Base-by-base conservation (phyloP, 1,140 invertebrate genomes). In the Drosophila neocordata region DNA sequence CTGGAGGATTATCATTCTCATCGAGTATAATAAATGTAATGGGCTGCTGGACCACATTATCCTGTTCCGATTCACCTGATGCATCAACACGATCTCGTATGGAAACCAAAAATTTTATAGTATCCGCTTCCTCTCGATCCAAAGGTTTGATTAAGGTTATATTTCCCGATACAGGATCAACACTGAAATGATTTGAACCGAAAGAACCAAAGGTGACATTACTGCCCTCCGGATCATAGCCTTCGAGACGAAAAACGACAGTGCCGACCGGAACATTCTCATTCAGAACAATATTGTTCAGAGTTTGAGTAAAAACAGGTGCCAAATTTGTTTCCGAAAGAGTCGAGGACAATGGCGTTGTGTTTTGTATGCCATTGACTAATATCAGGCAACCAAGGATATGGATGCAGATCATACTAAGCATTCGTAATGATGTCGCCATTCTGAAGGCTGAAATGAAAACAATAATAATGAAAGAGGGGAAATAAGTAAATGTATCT, bases 1-100 rank as follows among this genome's bases (percentile, higher is more conserved):
- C 93, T 4, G 97, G 97, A 24, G 96, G 93, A 92, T 97, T 97
- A 81, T 98, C 97, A 90, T 98, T 98, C 77, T 96, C 95, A 89
- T 98, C 97, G 4, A 96, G 91, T 35, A 98, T 95, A 20, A 97
- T 97, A 44, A 97, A 95, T 51, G 95, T 95, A 15, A 97, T 94
- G 5, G 96, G 95, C 18, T 97, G 94, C 67, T 94, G 93, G 4
- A 97, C 95, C 63, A 97, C 92, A 92, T 97, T 97, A 73, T 96
- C 95, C 62, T 94, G 93, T 11, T 94, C 93, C 4, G 94, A 94
- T 2, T 93, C 93, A 4, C 93, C 93, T 6, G 92, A 93, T 2
- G 93, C 93, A 78, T 91, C 83, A 5, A 97, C 96, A 73, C 95
- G 94, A 85, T 97, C 96, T 27, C 70, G 64, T 37, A 91, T 90